These are phyloP conservation scores for Apodemus sylvaticus DNA, from an alignment of 2,113 vertebrate species.

Conservation along the genomic window DNA sequence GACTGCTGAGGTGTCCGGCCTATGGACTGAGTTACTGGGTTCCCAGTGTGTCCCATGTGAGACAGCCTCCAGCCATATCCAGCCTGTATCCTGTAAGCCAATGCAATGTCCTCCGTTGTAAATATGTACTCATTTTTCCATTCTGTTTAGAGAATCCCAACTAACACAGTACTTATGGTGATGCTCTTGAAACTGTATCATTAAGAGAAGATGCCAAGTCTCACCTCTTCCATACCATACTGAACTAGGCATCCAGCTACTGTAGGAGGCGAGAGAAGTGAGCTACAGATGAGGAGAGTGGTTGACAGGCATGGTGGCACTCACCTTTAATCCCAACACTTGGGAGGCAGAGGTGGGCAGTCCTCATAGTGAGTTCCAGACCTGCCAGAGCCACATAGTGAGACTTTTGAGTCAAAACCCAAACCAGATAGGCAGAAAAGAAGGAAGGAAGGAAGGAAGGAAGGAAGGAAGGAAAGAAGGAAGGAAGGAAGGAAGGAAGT, in stretches of 20 bases:
- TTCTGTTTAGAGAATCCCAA: neutral
- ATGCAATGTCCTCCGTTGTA: neutral
- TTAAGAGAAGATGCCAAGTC: neutral
- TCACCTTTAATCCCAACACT: too few relatives aligned
- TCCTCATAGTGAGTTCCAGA: neutral
- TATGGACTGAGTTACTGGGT: neutral
- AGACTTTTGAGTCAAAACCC: neutral
- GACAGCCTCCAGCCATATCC: neutral
- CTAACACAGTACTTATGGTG: neutral
- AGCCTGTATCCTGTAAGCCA: neutral
- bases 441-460: neutral
- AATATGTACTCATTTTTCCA: neutral
- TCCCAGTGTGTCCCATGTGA: neutral
- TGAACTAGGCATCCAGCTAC: neutral
- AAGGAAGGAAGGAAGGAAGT: neutral
- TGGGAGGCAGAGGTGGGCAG: neutral
- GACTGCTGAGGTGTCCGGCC: neutral
- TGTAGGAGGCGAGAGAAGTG: neutral
- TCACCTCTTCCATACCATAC: neutral
- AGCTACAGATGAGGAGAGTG: neutral
- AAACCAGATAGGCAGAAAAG: neutral
- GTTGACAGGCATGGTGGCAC: neutral
- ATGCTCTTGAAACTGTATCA: neutral
- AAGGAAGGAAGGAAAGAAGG: rapidly evolving
- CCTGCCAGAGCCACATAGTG: neutral